phyloP scores from a whole-genome alignment of 2,113 vertebrate species.

The Semnornis frantzii region DNA sequence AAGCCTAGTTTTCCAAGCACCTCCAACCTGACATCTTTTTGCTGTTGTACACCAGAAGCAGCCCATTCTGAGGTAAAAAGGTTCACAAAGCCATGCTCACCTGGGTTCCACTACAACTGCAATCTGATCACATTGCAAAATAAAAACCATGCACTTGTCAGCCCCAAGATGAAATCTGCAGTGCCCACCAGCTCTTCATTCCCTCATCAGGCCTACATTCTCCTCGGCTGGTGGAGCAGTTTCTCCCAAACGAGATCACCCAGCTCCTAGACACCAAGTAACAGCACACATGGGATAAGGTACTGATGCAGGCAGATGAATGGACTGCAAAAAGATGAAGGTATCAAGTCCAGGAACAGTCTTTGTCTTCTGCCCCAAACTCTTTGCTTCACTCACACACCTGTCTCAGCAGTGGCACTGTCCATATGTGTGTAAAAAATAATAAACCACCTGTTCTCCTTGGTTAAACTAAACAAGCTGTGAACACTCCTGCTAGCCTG shows the following conservation, averaged over 20 bases:
- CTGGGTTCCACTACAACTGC: background rate
- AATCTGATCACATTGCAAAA: background rate
- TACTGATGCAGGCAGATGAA: background rate
- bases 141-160: background rate
- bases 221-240: background rate
- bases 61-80: background rate
- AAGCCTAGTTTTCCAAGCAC: slow-evolving; percentile 45
- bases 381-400: background rate
- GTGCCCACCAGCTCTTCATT: background rate
- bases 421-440: background rate
- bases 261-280: background rate
- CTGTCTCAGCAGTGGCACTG: background rate
- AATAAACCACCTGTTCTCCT: background rate
- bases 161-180: background rate
- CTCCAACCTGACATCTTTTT: slow-evolving; percentile 22
- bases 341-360: background rate
- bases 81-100: background rate
- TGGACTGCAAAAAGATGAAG: background rate
- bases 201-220: background rate
- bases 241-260: background rate
- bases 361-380: background rate
- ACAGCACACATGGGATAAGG: background rate
- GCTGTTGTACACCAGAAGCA: background rate
- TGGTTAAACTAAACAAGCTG: background rate
- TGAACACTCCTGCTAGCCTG: background rate